Evolutionary conservation across 1,140 invertebrate genomes (phyloP), one percentile per base, ranked within the genome.

Genomic region (Nymphalis io): DNA sequence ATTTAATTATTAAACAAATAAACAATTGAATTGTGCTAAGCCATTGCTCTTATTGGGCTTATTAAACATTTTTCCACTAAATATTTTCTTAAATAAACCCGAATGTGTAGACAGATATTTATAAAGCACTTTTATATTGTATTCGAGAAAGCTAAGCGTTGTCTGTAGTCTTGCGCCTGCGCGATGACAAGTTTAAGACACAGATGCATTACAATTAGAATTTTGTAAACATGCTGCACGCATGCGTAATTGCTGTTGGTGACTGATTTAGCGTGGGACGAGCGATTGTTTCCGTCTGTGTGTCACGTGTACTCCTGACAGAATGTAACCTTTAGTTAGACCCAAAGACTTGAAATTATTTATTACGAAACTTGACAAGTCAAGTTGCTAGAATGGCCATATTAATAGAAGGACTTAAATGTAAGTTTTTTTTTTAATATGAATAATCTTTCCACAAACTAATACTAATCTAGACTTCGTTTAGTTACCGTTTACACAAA

Each of bases 231-330:
- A 65, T 58, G 72, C 55, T 42, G 18, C 18, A 27, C 51, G 27
- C n/a, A 27, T 51, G 44, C 59, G 46, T 71, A 66, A 73, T 70
- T 68, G 76, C 65, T 42, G 16, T 60, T 42, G 66, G 73, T 60
- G 76, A 78, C 68, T 68, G 76, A 75, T 78, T 75, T 78, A 78
- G 68, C 74, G 73, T 78, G 76, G 68, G 76, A 75, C 64, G 68
- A 39, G 12, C 42, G 48, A 65, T 60, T 64, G 70, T 55, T 68
- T 60, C 53, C 69, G 66, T 73, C 65, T 73, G 70, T 67, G 23
- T 62, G 57, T 68, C 76, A 75, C 66, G 71, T 75, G 73, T 55
- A 33, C 33, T 21, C 27, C 12, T 27, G 13, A 15, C 21, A 27
- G 40, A 44, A 11, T 6, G 39, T 44, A 15, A 44, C 40, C 20